phyloP scores from a whole-genome alignment of 2,888 invertebrate genomes.

The Lasioglossum zephyrum region DNA sequence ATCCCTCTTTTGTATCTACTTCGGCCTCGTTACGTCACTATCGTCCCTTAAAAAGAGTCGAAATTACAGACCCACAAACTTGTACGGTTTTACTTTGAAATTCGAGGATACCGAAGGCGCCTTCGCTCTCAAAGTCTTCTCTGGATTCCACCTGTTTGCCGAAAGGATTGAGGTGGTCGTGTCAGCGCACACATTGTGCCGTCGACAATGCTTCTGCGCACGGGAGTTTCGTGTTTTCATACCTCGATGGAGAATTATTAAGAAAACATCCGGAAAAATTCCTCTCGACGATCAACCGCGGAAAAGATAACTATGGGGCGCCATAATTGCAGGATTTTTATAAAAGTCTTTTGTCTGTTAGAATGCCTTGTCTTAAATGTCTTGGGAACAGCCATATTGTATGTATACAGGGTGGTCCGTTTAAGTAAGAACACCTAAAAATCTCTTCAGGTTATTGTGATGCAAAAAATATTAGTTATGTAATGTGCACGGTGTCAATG shows the following conservation, averaged over 20 bases:
- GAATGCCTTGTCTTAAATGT: no score
- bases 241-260: neutral
- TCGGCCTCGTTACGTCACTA: neutral
- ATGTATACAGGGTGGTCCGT: no score
- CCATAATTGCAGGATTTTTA: neutral
- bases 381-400: no score
- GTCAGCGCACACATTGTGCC: constrained; percentile 44
- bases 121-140: constrained; percentile 28
- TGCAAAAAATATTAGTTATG: no score
- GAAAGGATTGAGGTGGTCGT: constrained; percentile 44
- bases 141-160: constrained; percentile 36
- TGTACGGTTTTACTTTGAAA: constrained; percentile 1
- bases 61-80: neutral
- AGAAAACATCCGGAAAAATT: neutral
- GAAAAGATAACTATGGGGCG: neutral
- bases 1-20: neutral
- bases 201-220: constrained; percentile 31
- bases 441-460: no score
- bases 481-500: no score
- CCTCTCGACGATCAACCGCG: neutral
- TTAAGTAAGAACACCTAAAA: no score
- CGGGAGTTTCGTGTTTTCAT: constrained; percentile 2
- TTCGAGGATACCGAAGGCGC: neutral
- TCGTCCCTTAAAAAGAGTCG: neutral
- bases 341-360: no score